Conservation (phyloP, 2,113 vertebrate genomes). For the Rhinolophus sinicus region DNA sequence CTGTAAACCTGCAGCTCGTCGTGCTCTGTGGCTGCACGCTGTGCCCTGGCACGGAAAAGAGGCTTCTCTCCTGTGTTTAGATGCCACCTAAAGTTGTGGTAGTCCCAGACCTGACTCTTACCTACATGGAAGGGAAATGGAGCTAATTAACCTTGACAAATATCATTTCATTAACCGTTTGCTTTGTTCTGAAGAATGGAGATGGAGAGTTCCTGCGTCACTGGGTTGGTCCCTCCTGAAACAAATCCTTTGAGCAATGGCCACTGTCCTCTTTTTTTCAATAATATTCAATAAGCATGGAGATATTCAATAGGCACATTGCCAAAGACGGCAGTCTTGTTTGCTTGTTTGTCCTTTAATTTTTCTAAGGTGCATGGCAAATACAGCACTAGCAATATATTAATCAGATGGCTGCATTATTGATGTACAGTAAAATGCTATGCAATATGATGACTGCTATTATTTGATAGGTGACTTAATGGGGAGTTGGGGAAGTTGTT, state of each 20-base stretch:
- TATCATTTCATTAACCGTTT: background rate
- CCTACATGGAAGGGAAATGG: background rate
- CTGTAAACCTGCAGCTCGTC: background rate
- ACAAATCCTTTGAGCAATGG: background rate
- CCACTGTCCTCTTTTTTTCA: background rate
- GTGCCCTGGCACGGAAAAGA: background rate
- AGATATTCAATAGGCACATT: background rate
- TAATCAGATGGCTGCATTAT: background rate
- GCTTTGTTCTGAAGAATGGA: background rate
- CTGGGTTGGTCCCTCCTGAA: background rate
- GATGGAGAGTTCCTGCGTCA: background rate
- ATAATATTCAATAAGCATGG: background rate
- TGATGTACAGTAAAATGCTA: background rate
- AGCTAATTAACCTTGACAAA: background rate
- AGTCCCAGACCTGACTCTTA: background rate
- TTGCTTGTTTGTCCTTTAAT: background rate
- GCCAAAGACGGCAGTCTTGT: background rate
- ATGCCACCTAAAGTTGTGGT: background rate
- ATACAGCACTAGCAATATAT: background rate
- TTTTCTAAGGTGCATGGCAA: background rate
- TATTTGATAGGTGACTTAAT: background rate
- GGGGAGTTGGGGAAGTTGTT: background rate
- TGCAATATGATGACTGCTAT: background rate
- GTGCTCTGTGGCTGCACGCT: background rate
- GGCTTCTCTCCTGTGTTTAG: background rate